Base-by-base conservation (phyloP, 2,888 invertebrate genomes). In the Thereva unica region DNA sequence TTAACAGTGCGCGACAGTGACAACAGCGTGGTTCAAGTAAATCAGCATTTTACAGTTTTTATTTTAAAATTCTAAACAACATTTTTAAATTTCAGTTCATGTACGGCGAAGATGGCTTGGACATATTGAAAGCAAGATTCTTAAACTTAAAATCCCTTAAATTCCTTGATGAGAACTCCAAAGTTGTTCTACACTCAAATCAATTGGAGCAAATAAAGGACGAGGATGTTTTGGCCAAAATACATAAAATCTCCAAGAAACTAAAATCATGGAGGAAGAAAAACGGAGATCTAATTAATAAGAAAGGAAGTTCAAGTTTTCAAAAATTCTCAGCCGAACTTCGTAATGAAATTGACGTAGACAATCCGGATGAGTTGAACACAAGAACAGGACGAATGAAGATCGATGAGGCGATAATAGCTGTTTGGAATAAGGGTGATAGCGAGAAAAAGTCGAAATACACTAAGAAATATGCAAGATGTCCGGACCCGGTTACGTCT, bases 1-100 rank as follows among this genome's bases (percentile, higher is more conserved):
- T 84, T 91, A 75, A 98, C 98, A 0, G 99, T 99, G 0, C 85
- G 98, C 70, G 98, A 99, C 78, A 90, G 92, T 68, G 98, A 99
- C 79, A 90, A 91, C 41, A 91, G 91, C 76, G 87, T 99, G 1
- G 87, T 99, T 61, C 98, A 96, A 83, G 86, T 89, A 75, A 75
- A 52, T 68, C 54, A 12, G 53, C 40, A 40, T 5, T 42, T 9
- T 56, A 4, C 12, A 45, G 3, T n/a, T 10, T 37, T 4, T 10
- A 4, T 34, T 47, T 56, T 66, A 38, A 5, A 35, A 6, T 64
- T 55, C 41, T 6, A 12, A 5, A 64, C 55, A 56, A 35, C 54
- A 63, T 66, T 44, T 66, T 34, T 50, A 57, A 59, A 23, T 71
- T 74, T 72, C 64, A 91, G 84, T 96, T 93, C 80, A 84, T 90